Conservation (phyloP, 2,888 invertebrate species). For the Zygaena filipendulae region DNA sequence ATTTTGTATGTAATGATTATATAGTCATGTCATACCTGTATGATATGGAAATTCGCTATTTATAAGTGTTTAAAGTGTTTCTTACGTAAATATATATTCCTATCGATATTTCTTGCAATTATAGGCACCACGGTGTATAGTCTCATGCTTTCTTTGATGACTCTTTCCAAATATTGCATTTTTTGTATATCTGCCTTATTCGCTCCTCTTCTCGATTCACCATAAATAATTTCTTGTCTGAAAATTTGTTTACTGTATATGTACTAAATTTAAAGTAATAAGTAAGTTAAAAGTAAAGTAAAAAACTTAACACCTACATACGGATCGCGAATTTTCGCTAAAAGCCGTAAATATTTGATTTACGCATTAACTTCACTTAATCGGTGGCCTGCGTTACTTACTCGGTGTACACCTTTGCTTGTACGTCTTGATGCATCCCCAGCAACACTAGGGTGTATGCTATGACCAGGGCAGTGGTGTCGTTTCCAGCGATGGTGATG, state of each 20-base stretch:
- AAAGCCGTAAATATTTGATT: no score
- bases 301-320: no score
- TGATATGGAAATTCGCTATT: no score
- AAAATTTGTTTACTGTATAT: background rate
- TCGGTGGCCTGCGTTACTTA: no score
- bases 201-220: constrained; percentile 39
- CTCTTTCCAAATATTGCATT: constrained; percentile 66
- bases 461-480: constrained; percentile 59
- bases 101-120: constrained; percentile 53
- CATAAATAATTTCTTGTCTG: constrained; percentile 60
- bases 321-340: no score
- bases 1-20: no score
- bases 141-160: constrained; percentile 70
- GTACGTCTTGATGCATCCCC: constrained; percentile 43
- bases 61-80: no score
- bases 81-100: constrained; percentile 61
- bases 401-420: constrained; percentile 37
- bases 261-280: no score
- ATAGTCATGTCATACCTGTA: no score
- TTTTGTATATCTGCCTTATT: constrained; percentile 56
- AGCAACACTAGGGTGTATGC: constrained; percentile 53
- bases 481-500: constrained; percentile 68
- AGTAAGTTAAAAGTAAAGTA: constrained; percentile 1
- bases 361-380: no score
- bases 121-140: constrained; percentile 68